Conservation (phyloP, 2,113 vertebrate species). For the Origma solitaria region DNA sequence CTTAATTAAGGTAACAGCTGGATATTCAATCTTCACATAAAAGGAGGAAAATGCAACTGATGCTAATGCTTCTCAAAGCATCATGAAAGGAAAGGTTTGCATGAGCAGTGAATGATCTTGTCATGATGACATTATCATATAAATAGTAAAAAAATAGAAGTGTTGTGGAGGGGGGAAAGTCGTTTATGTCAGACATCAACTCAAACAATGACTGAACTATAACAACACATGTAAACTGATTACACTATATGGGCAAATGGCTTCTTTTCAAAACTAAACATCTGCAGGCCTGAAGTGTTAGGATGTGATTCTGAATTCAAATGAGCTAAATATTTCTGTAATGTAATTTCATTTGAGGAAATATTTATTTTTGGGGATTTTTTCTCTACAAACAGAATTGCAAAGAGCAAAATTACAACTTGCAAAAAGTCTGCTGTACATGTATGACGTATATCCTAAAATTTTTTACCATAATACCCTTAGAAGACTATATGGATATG, state of each 20-base stretch:
- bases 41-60: conserved; percentile 45
- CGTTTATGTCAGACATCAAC: not conserved
- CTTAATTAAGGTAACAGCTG: conserved; percentile 73
- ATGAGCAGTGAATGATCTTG: not conserved
- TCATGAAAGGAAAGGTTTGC: not conserved
- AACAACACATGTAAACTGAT: conserved; percentile 5
- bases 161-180: not conserved
- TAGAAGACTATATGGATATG: not conserved
- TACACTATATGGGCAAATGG: not conserved
- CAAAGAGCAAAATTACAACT: not conserved
- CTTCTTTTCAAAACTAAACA: conserved; percentile 22
- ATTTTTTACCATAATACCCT: not conserved
- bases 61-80: conserved; percentile 29
- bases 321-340: not conserved
- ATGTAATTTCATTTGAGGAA: not conserved
- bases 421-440: not conserved
- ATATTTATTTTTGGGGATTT: not conserved
- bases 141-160: not conserved
- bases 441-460: not conserved
- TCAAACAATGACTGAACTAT: conserved; percentile 13
- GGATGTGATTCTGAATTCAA: conserved; percentile 6
- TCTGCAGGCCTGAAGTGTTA: not conserved
- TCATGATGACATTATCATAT: not conserved
- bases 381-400: not conserved
- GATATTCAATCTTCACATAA: conserved; percentile 56